phyloP scores from a whole-genome alignment of 2,113 vertebrate species.

The Aptenodytes patagonicus region DNA sequence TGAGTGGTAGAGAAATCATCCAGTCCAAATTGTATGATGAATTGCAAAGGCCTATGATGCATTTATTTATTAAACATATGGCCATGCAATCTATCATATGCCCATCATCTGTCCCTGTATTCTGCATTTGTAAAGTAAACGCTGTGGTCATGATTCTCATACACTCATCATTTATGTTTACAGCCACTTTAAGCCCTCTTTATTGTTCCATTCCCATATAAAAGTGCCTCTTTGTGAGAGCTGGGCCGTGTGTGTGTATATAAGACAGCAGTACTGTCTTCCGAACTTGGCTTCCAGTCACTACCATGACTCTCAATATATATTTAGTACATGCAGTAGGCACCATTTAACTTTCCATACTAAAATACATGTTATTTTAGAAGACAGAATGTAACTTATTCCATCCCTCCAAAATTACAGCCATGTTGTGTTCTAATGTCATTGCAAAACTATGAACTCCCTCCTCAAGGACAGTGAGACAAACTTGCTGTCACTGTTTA shows the following conservation, averaged over 20 bases:
- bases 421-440: slow-evolving; percentile 45
- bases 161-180: neutral
- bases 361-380: slow-evolving; percentile 63
- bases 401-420: slow-evolving; percentile 39
- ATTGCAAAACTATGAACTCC: slow-evolving; percentile 37
- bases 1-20: neutral
- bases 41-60: neutral
- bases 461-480: neutral
- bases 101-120: neutral
- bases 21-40: neutral
- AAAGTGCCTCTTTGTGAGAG: neutral
- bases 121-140: neutral
- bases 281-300: neutral
- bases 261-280: neutral
- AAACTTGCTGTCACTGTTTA: neutral
- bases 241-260: neutral
- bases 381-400: slow-evolving; percentile 28
- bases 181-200: neutral
- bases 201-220: neutral
- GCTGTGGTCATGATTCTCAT: neutral
- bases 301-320: slow-evolving; percentile 30
- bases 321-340: slow-evolving; percentile 56
- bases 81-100: neutral
- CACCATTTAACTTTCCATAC: slow-evolving; percentile 56
- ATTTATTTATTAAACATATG: neutral